These are phyloP conservation scores for Caenorhabditis angaria DNA, from an alignment of 2,888 invertebrate species.

Conservation along the genomic window DNA sequence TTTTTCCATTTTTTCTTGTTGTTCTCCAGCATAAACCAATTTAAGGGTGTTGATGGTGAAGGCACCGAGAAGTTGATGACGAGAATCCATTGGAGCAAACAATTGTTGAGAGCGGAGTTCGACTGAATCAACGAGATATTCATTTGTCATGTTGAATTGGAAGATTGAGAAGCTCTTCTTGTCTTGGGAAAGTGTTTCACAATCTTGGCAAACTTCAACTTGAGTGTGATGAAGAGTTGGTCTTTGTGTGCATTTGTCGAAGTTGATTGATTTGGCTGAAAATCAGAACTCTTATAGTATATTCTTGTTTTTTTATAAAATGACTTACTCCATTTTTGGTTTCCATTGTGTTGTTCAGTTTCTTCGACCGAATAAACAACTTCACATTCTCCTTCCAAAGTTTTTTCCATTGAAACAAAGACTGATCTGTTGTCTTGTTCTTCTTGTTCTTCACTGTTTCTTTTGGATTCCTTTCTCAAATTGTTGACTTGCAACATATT, in stretches of 20 bases:
- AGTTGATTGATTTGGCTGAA: slow-evolving; percentile 73
- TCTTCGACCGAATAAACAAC: slow-evolving; percentile 51
- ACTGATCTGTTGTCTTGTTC: slow-evolving; percentile 28
- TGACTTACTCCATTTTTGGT: slow-evolving; percentile 26
- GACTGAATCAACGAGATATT: slow-evolving; percentile 55
- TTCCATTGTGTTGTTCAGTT: slow-evolving; percentile 16
- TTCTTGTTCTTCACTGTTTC: slow-evolving; percentile 22
- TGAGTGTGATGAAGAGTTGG: slow-evolving; percentile 38
- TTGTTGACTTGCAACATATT: slow-evolving; percentile 64
- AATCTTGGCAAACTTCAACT: slow-evolving; percentile 42
- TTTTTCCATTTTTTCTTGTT: slow-evolving; percentile 32
- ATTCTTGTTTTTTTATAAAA: not conserved
- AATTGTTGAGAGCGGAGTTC: slow-evolving; percentile 61
- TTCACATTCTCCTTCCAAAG: slow-evolving; percentile 67
- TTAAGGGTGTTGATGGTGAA: slow-evolving; percentile 52
- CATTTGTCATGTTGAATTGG: slow-evolving; percentile 54
- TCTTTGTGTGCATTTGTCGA: slow-evolving; percentile 71
- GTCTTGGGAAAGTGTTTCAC: slow-evolving; percentile 37
- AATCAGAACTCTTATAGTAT: not conserved
- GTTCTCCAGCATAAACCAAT: slow-evolving; percentile 45
- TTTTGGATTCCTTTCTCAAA: slow-evolving; percentile 38
- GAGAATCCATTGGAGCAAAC: slow-evolving; percentile 46
- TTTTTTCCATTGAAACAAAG: slow-evolving; percentile 43
- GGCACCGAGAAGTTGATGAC: slow-evolving; percentile 43
- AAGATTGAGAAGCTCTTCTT: slow-evolving; percentile 54